Percentiles rank a stretch among this genome's conserved stretches.
phyloP scores from a whole-genome alignment of 2,888 invertebrate species.

The Marronus borbonicus region DNA sequence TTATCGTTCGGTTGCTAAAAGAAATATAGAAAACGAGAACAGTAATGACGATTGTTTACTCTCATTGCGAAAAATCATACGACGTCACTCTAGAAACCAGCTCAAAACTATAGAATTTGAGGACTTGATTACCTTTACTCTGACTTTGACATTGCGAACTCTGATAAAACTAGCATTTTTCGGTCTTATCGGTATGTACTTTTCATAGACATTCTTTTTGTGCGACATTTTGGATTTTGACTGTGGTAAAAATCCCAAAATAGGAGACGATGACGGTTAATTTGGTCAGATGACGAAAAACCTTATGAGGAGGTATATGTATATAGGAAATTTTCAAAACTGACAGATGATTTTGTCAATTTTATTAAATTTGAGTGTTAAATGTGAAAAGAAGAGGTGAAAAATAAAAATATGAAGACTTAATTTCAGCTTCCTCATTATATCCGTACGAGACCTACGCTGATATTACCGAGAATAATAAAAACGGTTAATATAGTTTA shows the following conservation, averaged over 20 bases:
- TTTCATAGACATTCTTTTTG: slow-evolving; percentile 38
- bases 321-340: background rate
- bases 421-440: too few relatives aligned
- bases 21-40: slow-evolving; percentile 42
- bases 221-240: slow-evolving; percentile 35
- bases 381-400: too few relatives aligned
- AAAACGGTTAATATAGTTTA: too few relatives aligned
- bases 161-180: slow-evolving; percentile 33
- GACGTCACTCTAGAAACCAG: slow-evolving; percentile 15
- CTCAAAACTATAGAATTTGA: slow-evolving; percentile 13
- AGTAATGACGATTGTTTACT: slow-evolving; percentile 4
- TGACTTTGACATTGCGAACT: slow-evolving; percentile 47
- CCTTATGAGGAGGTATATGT: too few relatives aligned
- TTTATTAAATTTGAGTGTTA: background rate
- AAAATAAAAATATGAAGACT: too few relatives aligned
- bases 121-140: slow-evolving; percentile 39
- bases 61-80: slow-evolving; percentile 32
- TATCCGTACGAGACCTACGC: too few relatives aligned
- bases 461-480: too few relatives aligned
- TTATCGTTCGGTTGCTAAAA: slow-evolving; percentile 72
- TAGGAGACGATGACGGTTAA: too few relatives aligned
- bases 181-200: slow-evolving; percentile 45
- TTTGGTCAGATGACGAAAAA: too few relatives aligned
- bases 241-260: background rate
- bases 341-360: slow-evolving; percentile 35